Base-by-base conservation (phyloP, 1,140 invertebrate genomes). In the Hestina assimilis region DNA sequence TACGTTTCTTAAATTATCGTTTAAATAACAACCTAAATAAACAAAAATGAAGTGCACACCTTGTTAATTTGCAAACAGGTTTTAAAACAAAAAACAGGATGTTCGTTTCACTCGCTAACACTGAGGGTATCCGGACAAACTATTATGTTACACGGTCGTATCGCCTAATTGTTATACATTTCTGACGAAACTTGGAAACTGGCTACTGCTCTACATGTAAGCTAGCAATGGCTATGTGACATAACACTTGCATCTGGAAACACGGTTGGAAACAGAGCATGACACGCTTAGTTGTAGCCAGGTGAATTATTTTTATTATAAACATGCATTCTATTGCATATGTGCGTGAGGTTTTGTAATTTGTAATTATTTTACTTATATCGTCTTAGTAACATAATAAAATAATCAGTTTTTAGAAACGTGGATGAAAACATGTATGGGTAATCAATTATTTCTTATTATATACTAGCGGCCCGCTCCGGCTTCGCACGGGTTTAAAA, bases 11-110 rank as follows among this genome's bases (percentile, higher is more conserved):
- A 17, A 38, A 38, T 19, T 7, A 14, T 19, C 9, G 19, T 17
- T 38, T n/a, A 20, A 38, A 7, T 38, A 17, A 38, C 33, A 38
- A 8, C 15, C 33, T 38, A 19, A 20, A 35, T 14, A 17, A 38
- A 38, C 33, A 38, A 38, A 38, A n/a, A n/a, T 4, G 24, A 26
- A 42, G 40, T 42, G 43, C 43, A 42, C 14, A 33, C 47, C 47
- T 50, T 23, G 47, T 50, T 50, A 40, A 50, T 40, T 41, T 42
- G 40, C 26, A n/a, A 58, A 58, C 55, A 41, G 46, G 57, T 52
- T 53, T 46, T 29, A 51, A 55, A 70, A 79, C 76, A 77, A 79
- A 75, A 69, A 59, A 50, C 76, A 77, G 76, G 74, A 79, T 77
- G 76, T 70, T 63, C 59, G 67, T 31, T 45, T 51, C 52, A 52